phyloP scores from a whole-genome alignment of 1,140 invertebrate genomes.

The Drosophila lacertosa region DNA sequence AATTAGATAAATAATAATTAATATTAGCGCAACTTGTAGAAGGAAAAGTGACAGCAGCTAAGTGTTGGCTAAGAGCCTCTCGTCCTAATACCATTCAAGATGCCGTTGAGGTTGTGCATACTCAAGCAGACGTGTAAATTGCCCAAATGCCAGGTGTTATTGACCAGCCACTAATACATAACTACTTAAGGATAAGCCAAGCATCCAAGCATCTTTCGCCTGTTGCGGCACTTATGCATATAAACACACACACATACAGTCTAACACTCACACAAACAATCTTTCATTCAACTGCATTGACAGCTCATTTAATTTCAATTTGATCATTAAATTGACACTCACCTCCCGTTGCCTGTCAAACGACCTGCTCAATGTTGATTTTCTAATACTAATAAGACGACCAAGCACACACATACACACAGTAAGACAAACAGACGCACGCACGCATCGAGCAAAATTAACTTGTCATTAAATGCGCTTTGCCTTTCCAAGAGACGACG shows the following conservation, averaged over 20 bases:
- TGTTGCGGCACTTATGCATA: background rate
- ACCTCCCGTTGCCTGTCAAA: conserved; percentile 33
- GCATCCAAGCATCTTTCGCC: background rate
- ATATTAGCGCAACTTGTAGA: background rate
- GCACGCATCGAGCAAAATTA: conserved; percentile 49
- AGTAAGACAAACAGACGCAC: conserved; percentile 6
- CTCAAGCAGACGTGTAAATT: background rate
- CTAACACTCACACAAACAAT: background rate
- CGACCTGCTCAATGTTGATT: conserved; percentile 50
- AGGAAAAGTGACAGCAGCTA: background rate
- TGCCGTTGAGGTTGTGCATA: background rate
- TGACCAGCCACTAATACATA: conserved; percentile 30
- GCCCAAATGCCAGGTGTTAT: conserved; percentile 2
- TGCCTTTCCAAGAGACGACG: conserved; percentile 18
- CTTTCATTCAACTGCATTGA: conserved; percentile 42
- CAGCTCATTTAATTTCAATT: conserved; percentile 65
- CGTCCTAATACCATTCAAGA: background rate
- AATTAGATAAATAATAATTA: background rate
- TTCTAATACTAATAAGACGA: conserved; percentile 50
- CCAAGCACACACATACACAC: conserved; percentile 11
- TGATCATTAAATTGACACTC: conserved; percentile 63
- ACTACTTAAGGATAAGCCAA: conserved; percentile 12
- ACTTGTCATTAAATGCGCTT: conserved; percentile 68
- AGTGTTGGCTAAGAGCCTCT: background rate
- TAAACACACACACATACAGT: conserved; percentile 9